Percentiles rank a stretch among this genome's conserved stretches.
Evolutionary conservation across 1,140 invertebrate species (phyloP).

Genomic region (Hermatobates lingyangjiaoensis): DNA sequence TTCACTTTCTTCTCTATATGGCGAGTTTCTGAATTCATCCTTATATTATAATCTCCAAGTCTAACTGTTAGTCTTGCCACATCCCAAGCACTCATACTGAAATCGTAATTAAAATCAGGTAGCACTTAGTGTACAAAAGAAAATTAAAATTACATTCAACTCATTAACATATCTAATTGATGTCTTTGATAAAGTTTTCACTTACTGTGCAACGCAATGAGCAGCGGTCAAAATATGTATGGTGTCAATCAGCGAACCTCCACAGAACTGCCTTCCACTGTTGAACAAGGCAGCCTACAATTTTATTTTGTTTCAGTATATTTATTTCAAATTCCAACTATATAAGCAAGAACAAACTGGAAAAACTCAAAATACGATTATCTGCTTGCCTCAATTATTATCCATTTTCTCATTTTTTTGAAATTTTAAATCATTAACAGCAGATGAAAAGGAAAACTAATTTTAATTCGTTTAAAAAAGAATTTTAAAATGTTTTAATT

Average conservation of each 20-base stretch:
- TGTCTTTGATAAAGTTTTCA: neutral
- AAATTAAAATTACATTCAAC: too few relatives aligned
- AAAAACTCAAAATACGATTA: too few relatives aligned
- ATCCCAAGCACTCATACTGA: conserved; percentile 72
- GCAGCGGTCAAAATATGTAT: conserved; percentile 71
- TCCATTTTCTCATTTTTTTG: too few relatives aligned
- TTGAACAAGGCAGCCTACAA: conserved; percentile 65
- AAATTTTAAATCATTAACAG: too few relatives aligned
- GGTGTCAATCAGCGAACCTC: conserved; percentile 68
- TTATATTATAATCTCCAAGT: conserved; percentile 66
- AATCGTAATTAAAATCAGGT: conserved; percentile 21
- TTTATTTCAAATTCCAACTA: too few relatives aligned
- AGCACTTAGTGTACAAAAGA: too few relatives aligned
- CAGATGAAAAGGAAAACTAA: too few relatives aligned
- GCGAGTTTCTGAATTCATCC: conserved; percentile 43
- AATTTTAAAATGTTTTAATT: too few relatives aligned
- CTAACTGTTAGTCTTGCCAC: conserved; percentile 59
- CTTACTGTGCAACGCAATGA: conserved; percentile 78
- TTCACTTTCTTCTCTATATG: conserved; percentile 59
- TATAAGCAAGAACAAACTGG: too few relatives aligned
- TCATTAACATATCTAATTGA: neutral
- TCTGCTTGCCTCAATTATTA: too few relatives aligned
- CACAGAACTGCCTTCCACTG: conserved; percentile 67
- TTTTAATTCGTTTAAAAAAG: too few relatives aligned
- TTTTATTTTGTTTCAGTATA: too few relatives aligned